Evolutionary conservation across 1,140 invertebrate genomes (phyloP), one percentile per base, ranked within the genome.

Genomic region (Adoxophyes honmai): DNA sequence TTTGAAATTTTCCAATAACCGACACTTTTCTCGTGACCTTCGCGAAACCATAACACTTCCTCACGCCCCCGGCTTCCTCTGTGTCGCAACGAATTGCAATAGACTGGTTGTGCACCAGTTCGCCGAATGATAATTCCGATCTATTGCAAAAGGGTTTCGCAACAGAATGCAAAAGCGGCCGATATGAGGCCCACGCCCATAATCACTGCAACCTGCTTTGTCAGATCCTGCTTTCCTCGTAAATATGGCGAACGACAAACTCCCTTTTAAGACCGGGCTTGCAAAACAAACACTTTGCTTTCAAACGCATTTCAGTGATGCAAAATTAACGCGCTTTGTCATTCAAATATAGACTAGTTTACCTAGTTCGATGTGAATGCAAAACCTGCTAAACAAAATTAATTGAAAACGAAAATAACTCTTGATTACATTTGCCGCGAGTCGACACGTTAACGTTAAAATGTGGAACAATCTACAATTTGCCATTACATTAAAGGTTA

Each of bases 41-140:
- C 70, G 56, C 44, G 21, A 55, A 61, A 69, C 69, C 70, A 80
- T 78, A 76, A 68, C 64, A 83, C 79, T 79, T 75, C 80, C 78
- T 76, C 60, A 68, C 77, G 70, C 76, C 77, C 57, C 72, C 74
- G 58, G 68, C 75, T 82, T 84, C 76, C 80, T 75, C 48, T 21
- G 69, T 85, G 78, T 58, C 52, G 73, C 75, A 81, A 85, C 64
- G 52, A 64, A 62, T 66, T 75, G 78, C 78, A 81, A 78, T 68
- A 28, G 38, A 62, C 70, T 68, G 59, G 80, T 82, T 85, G 75
- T 88, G 82, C 85, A 88, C 85, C 68, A 86, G 73, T 88, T 86
- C 75, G 72, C 67, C 68, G 73, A 79, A 86, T 87, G 81, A 87
- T 87, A 87, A 86, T 87, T 84, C 79, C 76, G 66, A 82, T 77